Evolutionary conservation across 2,797 vertebrate species (phyloP).

Genomic region (Ceryle rudis): DNA sequence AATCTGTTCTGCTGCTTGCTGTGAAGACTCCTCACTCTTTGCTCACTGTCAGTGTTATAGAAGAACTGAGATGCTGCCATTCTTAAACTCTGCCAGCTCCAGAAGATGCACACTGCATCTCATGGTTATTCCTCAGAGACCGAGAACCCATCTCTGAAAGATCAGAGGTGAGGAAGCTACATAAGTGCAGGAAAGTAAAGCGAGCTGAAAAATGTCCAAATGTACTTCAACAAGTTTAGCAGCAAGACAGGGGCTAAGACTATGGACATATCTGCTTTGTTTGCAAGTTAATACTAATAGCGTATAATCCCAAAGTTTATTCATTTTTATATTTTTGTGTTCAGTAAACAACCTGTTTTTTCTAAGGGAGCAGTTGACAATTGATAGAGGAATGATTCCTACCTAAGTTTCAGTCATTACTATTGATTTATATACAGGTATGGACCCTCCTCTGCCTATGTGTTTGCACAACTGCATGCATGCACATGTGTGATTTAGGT

Average conservation of each 20-base stretch:
- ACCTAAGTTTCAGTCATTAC: neutral
- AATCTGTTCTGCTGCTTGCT: neutral
- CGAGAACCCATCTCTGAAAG: neutral
- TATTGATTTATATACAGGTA: neutral
- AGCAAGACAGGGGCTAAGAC: neutral
- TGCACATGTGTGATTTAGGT: neutral
- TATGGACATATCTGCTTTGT: neutral
- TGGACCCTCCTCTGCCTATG: neutral
- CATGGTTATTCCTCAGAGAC: neutral
- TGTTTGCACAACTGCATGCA: neutral
- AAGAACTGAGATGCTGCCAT: slow-evolving; percentile 5
- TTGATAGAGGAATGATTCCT: neutral
- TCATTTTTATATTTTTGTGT: neutral
- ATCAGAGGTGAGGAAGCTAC: neutral
- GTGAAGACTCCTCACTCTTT: neutral
- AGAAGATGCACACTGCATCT: neutral
- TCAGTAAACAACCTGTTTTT: neutral
- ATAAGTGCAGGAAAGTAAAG: neutral
- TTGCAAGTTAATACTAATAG: neutral
- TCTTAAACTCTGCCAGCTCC: slow-evolving; percentile 10
- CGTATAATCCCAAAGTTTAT: neutral
- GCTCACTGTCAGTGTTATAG: neutral
- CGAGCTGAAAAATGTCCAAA: neutral
- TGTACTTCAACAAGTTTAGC: neutral
- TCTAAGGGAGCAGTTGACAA: neutral